Evolutionary conservation across 2,113 vertebrate species (phyloP).

Genomic region (Cochlearius cochlearius): DNA sequence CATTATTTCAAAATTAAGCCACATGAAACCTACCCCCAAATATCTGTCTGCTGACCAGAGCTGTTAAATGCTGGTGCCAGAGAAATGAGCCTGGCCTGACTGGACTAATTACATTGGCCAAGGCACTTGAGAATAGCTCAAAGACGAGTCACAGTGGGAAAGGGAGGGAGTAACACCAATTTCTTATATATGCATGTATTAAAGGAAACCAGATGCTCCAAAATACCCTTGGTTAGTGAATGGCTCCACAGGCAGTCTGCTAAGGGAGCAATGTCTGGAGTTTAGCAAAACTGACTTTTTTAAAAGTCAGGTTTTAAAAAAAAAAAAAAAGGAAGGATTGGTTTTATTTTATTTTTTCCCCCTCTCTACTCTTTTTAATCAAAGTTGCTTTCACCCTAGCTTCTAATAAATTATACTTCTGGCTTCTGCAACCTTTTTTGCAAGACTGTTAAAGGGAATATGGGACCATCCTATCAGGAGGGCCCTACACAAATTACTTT

Average conservation of each 20-base stretch:
- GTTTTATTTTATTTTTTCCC: background rate
- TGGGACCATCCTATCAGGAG: background rate
- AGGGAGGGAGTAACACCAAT: background rate
- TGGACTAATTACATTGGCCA: background rate
- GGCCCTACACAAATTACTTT: background rate
- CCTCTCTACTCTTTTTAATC: background rate
- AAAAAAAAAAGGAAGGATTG: background rate
- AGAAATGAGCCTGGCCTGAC: background rate
- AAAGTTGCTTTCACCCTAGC: background rate
- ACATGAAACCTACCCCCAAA: background rate
- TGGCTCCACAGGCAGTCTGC: background rate
- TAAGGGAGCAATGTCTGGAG: background rate
- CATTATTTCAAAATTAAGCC: background rate
- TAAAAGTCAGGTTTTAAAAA: too few relatives aligned
- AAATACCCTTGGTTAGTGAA: background rate
- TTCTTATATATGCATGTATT: background rate
- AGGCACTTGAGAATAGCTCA: background rate
- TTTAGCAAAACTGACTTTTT: background rate
- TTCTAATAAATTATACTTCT: background rate
- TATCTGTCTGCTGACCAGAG: background rate
- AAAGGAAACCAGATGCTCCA: conserved; percentile 8
- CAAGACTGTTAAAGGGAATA: background rate
- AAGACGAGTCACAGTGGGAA: background rate
- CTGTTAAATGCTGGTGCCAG: background rate
- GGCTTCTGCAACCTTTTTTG: background rate